Evolutionary conservation across 1,140 invertebrate genomes (phyloP).

Genomic region (Uloborus diversus): DNA sequence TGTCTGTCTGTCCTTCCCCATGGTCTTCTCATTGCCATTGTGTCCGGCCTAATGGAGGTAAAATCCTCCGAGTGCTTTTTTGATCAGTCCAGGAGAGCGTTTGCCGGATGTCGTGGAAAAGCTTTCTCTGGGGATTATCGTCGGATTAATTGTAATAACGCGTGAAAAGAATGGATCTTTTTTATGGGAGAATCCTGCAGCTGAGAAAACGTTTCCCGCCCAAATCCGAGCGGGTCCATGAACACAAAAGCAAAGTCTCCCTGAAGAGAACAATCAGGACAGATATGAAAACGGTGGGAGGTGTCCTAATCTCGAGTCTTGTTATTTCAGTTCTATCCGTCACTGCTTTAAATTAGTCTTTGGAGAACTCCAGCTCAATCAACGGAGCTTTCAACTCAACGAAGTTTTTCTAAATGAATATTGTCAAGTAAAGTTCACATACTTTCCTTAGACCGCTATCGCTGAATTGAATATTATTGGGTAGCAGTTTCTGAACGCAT

Average conservation of each 20-base stretch:
- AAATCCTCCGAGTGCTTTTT: background rate
- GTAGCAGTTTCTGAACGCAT: too few species aligned
- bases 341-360: too few species aligned
- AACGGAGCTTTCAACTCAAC: too few species aligned
- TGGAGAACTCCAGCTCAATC: too few species aligned
- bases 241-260: background rate
- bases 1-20: background rate
- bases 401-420: too few species aligned
- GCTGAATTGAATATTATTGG: too few species aligned
- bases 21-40: background rate
- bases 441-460: too few species aligned
- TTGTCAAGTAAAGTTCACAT: too few species aligned
- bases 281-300: too few species aligned
- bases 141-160: conserved; percentile 45
- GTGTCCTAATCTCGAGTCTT: too few species aligned
- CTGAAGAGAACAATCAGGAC: too few species aligned
- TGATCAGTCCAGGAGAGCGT: background rate
- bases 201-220: conserved; percentile 25
- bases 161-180: conserved; percentile 32
- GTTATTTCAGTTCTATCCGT: too few species aligned
- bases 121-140: conserved; percentile 24
- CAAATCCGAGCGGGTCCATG: background rate
- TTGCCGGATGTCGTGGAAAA: conserved; percentile 11
- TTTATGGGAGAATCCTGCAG: background rate
- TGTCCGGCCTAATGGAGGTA: background rate